Percentiles rank a stretch among this genome's conserved stretches.
Evolutionary conservation across 2,113 vertebrate species (phyloP).

Genomic region (Calypte anna): DNA sequence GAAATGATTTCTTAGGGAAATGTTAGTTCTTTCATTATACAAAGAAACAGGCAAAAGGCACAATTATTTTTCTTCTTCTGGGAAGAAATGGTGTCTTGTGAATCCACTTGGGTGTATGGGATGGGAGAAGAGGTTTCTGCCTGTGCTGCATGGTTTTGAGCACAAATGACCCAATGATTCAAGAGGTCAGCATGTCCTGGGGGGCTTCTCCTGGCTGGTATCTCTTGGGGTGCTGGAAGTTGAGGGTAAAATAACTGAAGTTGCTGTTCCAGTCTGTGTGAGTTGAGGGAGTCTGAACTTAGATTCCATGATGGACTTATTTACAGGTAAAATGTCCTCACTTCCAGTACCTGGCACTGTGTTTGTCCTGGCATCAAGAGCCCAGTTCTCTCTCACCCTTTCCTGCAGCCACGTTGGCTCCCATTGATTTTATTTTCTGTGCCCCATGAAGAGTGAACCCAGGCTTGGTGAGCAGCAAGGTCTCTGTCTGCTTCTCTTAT

Average conservation of each 20-base stretch:
- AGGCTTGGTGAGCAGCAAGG: neutral
- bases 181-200: neutral
- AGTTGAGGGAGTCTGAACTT: neutral
- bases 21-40: neutral
- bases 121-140: neutral
- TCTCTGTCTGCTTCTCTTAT: neutral
- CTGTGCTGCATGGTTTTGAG: neutral
- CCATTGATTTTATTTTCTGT: neutral
- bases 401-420: neutral
- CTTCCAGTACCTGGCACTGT: neutral
- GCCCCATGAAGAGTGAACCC: neutral
- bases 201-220: neutral
- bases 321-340: neutral
- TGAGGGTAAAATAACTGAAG: neutral
- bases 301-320: neutral
- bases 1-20: neutral
- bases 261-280: fast-evolving
- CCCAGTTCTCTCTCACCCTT: neutral
- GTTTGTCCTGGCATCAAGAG: neutral
- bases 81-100: neutral
- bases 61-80: neutral
- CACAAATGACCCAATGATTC: too few relatives aligned
- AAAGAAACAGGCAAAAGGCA: neutral
- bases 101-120: neutral
- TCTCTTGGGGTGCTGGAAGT: neutral